Base-by-base conservation (phyloP, 2,797 vertebrate genomes). In the Ctenochaetus hawaiiensis region DNA sequence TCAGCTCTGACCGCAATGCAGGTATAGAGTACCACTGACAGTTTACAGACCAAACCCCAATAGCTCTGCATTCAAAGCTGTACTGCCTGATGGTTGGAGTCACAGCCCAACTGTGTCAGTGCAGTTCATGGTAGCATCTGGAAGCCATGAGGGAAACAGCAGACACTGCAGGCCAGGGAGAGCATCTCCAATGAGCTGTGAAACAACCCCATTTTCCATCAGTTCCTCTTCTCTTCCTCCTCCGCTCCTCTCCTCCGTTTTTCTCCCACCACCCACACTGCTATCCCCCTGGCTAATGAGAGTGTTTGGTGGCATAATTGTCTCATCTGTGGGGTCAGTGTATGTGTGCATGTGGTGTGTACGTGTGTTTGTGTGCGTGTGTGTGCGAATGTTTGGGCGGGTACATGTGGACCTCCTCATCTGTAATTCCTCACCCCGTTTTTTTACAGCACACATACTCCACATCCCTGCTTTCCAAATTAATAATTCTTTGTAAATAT, bases 101-200 rank as follows among this genome's bases (percentile, higher is more conserved):
- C 87, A 74, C 87, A 84, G 85, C 61, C 77, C 56, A 54, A 86
- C 74, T 84, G 67, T 88, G 84, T 90, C 85, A 81, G 70, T 44
- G 69, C 67, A 84, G 77, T 81, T 88, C 71, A 82, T 80, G 77
- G 82, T 89, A 90, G 93, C 95, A 96, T 95, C 94, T 95, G 95
- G 94, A 95, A 95, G 87, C 90, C 92, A 94, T 94, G 94, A 95
- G 93, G 90, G 87, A 90, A 91, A 89, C 88, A 86, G 90, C 91
- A 94, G 93, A 95, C 91, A 93, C 88, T 90, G 90, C 80, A 88
- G 91, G 89, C 88, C 90, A 82, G 88, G 79, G 91, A 90, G 91
- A 94, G 92, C 92, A 93, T 93, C 95, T 93, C 91, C 94, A 96
- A 95, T 95, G 94, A 95, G 94, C 94, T 96, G 94, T 95, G 94